phyloP scores from a whole-genome alignment of 1,140 invertebrate species.

The Trachymyrmex cornetzi region DNA sequence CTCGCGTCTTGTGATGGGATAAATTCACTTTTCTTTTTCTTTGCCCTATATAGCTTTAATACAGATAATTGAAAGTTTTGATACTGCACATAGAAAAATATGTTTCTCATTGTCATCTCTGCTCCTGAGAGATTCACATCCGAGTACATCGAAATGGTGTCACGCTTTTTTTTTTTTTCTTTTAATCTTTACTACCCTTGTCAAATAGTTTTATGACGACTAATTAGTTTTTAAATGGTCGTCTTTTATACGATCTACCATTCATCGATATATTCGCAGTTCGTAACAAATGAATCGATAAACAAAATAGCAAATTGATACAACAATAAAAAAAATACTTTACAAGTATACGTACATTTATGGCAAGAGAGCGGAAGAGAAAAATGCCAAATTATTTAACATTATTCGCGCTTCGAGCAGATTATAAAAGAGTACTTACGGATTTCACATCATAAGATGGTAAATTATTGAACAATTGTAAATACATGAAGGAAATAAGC shows the following conservation, averaged over 20 bases:
- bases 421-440: conserved; percentile 34
- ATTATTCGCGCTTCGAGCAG: conserved; percentile 62
- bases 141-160: conserved; percentile 69
- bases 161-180: conserved; percentile 34
- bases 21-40: conserved; percentile 23
- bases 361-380: background rate
- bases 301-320: background rate
- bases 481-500: background rate
- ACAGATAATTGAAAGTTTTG: conserved; percentile 71
- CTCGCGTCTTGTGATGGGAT: conserved; percentile 8
- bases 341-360: background rate
- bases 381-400: background rate
- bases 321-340: background rate
- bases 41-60: conserved; percentile 56
- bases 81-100: conserved; percentile 83
- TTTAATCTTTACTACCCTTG: conserved; percentile 53
- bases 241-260: conserved; percentile 13
- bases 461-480: conserved; percentile 39
- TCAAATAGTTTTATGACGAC: conserved; percentile 47
- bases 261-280: conserved; percentile 50
- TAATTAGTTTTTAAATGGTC: conserved; percentile 43
- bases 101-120: conserved; percentile 72
- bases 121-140: conserved; percentile 69
- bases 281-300: conserved; percentile 36
- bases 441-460: conserved; percentile 2